These are phyloP conservation scores for Pempheris klunzingeri DNA, from an alignment of 2,797 vertebrate genomes.

Conservation along the genomic window DNA sequence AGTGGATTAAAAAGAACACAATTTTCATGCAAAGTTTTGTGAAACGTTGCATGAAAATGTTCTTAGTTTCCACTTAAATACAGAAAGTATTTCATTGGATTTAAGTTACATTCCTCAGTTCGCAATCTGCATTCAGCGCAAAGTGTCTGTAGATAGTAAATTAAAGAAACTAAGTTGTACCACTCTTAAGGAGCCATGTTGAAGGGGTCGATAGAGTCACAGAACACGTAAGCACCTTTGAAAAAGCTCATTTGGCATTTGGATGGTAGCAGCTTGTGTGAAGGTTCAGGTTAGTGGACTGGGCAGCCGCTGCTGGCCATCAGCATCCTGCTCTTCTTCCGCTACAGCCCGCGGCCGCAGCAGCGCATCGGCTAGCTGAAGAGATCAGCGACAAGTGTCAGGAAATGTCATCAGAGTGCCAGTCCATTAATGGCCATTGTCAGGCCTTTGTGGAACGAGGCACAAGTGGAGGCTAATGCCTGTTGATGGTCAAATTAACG, in stretches of 20 bases:
- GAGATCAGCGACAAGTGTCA: constrained; percentile 49
- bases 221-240: constrained; percentile 19
- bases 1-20: neutral
- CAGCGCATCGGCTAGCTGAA: constrained; percentile 14
- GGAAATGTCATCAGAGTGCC: constrained; percentile 47
- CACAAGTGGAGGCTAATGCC: constrained; percentile 58
- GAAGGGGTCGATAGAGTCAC: neutral
- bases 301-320: constrained; percentile 42
- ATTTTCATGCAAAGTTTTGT: neutral
- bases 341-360: neutral
- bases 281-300: constrained; percentile 19
- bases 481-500: constrained; percentile 68
- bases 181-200: neutral
- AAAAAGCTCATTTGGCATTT: constrained; percentile 19
- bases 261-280: neutral
- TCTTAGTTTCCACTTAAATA: no score
- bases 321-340: constrained; percentile 19
- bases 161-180: neutral
- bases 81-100: no score
- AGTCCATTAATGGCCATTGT: constrained; percentile 52
- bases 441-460: constrained; percentile 40
- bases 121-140: no score
- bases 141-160: neutral
- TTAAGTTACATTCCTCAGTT: no score
- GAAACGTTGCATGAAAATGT: neutral